Evolutionary conservation across 2,888 invertebrate genomes (phyloP).

Genomic region (Agriopis aurantiaria): DNA sequence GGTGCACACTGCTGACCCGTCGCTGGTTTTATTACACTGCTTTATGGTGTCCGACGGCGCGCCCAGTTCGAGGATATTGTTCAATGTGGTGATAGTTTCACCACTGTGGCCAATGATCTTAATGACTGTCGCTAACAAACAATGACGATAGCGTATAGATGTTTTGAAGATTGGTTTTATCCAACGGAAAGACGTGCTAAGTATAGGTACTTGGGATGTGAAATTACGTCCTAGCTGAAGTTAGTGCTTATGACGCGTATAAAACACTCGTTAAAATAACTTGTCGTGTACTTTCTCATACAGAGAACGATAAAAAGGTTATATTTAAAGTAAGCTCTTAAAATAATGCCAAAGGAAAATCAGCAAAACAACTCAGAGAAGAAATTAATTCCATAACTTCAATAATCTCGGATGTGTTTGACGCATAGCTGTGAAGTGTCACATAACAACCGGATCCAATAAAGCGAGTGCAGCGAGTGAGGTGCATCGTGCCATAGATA

Average conservation of each 20-base stretch:
- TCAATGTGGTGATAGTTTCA: neutral
- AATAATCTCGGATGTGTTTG: conserved; percentile 23
- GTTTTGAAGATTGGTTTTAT: no score
- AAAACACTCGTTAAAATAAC: conserved; percentile 23
- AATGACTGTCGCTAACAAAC: no score
- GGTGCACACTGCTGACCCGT: neutral
- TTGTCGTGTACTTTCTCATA: conserved; percentile 4
- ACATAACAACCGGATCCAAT: conserved; percentile 25
- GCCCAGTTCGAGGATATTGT: neutral
- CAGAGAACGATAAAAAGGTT: conserved; percentile 16
- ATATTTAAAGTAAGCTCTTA: conserved; percentile 15
- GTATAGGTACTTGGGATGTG: no score
- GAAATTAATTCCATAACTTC: neutral
- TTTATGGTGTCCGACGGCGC: neutral
- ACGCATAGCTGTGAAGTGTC: conserved; percentile 36
- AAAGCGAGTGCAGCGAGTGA: conserved; percentile 3
- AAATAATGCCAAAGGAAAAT: conserved; percentile 2
- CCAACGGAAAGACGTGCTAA: no score
- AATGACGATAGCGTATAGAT: no score
- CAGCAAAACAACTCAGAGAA: neutral
- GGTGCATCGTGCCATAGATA: conserved; percentile 11
- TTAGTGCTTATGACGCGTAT: conserved; percentile 17
- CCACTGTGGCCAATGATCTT: no score
- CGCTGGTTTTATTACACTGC: neutral
- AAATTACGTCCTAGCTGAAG: neutral